Base-by-base conservation (phyloP, 1,140 invertebrate species). In the Carposina sasakii region DNA sequence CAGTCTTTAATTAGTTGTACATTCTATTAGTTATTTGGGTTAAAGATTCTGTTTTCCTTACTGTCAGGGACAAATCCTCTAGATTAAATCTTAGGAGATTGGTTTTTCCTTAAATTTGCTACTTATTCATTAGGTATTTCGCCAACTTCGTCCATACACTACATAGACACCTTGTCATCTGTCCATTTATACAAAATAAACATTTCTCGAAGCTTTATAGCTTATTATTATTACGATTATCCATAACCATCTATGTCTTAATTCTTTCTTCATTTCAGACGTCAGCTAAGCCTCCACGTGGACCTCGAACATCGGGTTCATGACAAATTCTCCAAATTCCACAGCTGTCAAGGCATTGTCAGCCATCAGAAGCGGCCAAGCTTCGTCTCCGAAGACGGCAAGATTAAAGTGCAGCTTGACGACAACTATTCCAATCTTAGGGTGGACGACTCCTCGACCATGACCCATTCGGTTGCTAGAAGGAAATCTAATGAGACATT, bases 251-350 rank as follows among this genome's bases (percentile, higher is more conserved):
- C 6, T 6, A 28, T 28, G 6, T 6, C 12, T 28, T 6, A 6
- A 12, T 28, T 28, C 12, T 5, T 28, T 28, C 6, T 28, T 28
- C 61, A 28, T 6, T 6, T 1, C 65, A 81, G 73, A 24, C 63
- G 66, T 2, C 72, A 76, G 44, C 54, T 77, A 10, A 67, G 61
- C 5, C 52, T 73, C 0, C 74, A 81, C 52, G 48, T 75, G 10
- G 63, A 67, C 21, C 13, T 66, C 2, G 62, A 75, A 31, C 73
- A 77, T 40, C 46, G 68, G 8, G 30, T 40, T 0, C 53, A 69
- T 51, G 49, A 73, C 43, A 72, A 65, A 28, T 73, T 64, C 43
- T 64, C 65, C 0, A 75, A 75, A 33, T 78, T 66, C 34, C 68
- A 77, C 61, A 72, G 66, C 41, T 76, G 71, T 47, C 64, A 63